Conservation (phyloP, 2,113 vertebrate genomes). For the Syngnathus scovelli region DNA sequence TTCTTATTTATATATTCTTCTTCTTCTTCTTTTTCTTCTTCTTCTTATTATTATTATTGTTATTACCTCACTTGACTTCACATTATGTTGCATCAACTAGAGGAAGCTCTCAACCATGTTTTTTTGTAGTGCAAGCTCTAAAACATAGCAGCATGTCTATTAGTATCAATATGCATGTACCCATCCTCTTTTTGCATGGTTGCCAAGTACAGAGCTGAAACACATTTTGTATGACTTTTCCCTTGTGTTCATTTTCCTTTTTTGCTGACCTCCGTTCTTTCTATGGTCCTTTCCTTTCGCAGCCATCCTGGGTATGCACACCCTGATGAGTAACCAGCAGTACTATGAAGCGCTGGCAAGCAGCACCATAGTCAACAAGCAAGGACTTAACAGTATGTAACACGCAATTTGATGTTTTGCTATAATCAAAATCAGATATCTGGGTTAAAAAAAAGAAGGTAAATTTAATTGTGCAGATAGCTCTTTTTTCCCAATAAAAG, state of each 20-base stretch:
- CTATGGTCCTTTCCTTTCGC: conserved; percentile 31
- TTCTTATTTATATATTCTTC: neutral
- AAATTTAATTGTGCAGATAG: conserved; percentile 14
- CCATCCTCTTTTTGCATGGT: conserved; percentile 6
- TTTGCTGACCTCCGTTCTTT: conserved; percentile 5
- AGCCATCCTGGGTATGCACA: conserved; percentile 99
- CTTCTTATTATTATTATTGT: no score
- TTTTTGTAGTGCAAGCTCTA: neutral
- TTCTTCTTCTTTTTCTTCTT: neutral
- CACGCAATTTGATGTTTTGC: neutral
- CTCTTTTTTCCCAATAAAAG: conserved; percentile 6
- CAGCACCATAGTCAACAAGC: conserved; percentile 96
- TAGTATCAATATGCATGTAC: neutral
- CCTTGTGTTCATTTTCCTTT: neutral
- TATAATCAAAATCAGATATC: neutral
- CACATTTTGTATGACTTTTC: neutral
- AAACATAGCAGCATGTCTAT: neutral
- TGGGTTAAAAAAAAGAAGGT: conserved; percentile 7
- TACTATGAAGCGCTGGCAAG: conserved; percentile 95
- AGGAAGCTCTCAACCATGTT: neutral
- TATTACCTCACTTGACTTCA: neutral
- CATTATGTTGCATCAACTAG: neutral
- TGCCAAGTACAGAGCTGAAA: neutral
- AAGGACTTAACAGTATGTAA: conserved; percentile 95
- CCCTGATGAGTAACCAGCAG: conserved; percentile 98